Evolutionary conservation across 2,888 invertebrate species (phyloP), one percentile per base, ranked within the genome.

Genomic region (Arrhopalites spinosus): DNA sequence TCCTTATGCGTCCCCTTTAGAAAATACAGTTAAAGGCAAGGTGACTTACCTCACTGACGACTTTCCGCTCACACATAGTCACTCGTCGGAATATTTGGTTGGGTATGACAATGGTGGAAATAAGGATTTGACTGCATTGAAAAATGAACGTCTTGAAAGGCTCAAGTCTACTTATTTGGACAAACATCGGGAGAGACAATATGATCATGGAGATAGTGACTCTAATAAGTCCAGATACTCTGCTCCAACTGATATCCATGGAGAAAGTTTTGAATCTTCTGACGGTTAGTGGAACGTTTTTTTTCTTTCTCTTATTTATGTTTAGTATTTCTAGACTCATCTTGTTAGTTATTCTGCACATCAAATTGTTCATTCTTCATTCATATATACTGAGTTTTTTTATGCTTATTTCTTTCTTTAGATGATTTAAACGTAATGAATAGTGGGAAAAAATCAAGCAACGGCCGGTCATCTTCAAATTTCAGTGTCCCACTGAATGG

Each of bases 91-190:
- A 30, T 53, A 11, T 59, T 23, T 13, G 59, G 25, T 25, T 27
- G 59, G 59, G 3, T 59, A 59, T 59, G 59, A 59, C 59, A n/a
- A 53, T 20, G 23, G 53, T 20, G n/a, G 15, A 23, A 23, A 25
- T 59, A 69, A 81, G 77, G 83, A 83, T 56, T 74, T 82, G 63
- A 77, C 79, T 23, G 77, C 79, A n/a, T 63, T 81, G 30, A 81
- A 83, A 73, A 83, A 83, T 70, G 83, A 83, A 78, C 78, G 83
- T 53, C 70, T 84, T 25, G 81, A 82, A 15, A 79, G 81, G 15
- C 80, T 84, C 45, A 83, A 83, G 71, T 80, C 81, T 20, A 81
- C 83, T 7, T 82, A 82, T 72, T 80, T 81, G 47, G 81, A 82
- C 29, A 82, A 80, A 61, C 78, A 81, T 43, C 75, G 78, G 59